Evolutionary conservation across 2,888 invertebrate genomes (phyloP).

Genomic region (Linyphia triangularis): DNA sequence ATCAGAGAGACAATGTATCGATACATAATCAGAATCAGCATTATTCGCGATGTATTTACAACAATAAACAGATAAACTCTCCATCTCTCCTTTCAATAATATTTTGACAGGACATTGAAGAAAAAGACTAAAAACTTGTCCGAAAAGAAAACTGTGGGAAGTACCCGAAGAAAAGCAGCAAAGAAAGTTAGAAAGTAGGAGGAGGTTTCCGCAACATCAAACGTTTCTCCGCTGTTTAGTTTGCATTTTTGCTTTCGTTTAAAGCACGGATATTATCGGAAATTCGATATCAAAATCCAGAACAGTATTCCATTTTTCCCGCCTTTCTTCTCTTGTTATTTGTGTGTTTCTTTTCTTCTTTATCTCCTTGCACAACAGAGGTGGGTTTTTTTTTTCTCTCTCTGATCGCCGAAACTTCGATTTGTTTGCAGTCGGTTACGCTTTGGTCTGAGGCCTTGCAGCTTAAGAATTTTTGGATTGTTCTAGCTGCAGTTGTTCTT

Average conservation of each 20-base stretch:
- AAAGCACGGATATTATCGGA: constrained; percentile 65
- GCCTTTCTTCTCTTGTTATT: constrained; percentile 4
- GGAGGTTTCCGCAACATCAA: constrained; percentile 59
- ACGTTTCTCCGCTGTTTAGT: constrained; percentile 65
- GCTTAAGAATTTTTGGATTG: too few species aligned
- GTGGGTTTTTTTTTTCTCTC: neutral
- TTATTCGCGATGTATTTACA: too few species aligned
- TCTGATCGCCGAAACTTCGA: constrained; percentile 29
- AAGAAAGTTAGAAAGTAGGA: constrained; percentile 54
- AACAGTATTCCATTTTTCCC: constrained; percentile 54
- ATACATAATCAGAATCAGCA: too few species aligned
- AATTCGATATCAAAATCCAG: constrained; percentile 67
- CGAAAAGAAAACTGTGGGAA: neutral
- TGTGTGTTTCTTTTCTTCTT: constrained; percentile 36
- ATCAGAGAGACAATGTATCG: too few species aligned
- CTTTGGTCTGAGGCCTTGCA: too few species aligned
- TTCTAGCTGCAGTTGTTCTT: too few species aligned
- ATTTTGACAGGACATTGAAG: constrained; percentile 50
- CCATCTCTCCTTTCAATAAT: constrained; percentile 24
- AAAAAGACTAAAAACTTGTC: neutral
- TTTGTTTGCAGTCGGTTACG: constrained; percentile 36
- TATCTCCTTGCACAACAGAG: constrained; percentile 44
- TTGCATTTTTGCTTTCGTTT: constrained; percentile 56
- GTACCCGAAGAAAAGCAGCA: constrained; percentile 5
- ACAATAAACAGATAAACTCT: too few species aligned